Conservation (phyloP, 1,140 invertebrate genomes). For the Globodera rostochiensis region DNA sequence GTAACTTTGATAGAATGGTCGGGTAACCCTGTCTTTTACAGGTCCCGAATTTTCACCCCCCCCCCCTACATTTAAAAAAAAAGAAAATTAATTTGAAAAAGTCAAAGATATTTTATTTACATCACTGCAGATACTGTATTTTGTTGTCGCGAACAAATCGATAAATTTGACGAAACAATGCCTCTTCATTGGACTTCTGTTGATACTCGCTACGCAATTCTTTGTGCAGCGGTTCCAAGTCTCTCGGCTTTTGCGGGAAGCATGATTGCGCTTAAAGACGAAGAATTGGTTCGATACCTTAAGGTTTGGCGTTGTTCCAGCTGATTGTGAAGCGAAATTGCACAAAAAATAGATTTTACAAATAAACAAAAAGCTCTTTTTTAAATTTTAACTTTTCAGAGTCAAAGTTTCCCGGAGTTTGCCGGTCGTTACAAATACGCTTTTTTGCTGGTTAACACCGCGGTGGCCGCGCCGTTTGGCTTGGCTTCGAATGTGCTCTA, state of each 20-base stretch:
- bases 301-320: conserved; percentile 22
- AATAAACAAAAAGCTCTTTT: neutral
- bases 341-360: neutral
- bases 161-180: conserved; percentile 26
- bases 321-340: too few relatives aligned
- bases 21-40: too few relatives aligned
- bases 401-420: conserved; percentile 49
- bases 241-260: conserved; percentile 44
- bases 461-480: conserved; percentile 52
- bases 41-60: too few relatives aligned
- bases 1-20: too few relatives aligned
- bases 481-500: conserved; percentile 64
- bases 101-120: too few relatives aligned
- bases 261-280: conserved; percentile 46
- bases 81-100: too few relatives aligned
- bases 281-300: conserved; percentile 43
- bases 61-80: too few relatives aligned
- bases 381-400: neutral
- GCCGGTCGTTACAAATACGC: conserved; percentile 35
- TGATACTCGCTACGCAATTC: conserved; percentile 54
- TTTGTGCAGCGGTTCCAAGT: conserved; percentile 51
- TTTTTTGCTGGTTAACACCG: conserved; percentile 51
- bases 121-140: neutral
- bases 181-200: conserved; percentile 50
- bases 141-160: too few relatives aligned